Evolutionary conservation across 2,888 invertebrate genomes (phyloP).

Genomic region (Temnothorax rugatulus): DNA sequence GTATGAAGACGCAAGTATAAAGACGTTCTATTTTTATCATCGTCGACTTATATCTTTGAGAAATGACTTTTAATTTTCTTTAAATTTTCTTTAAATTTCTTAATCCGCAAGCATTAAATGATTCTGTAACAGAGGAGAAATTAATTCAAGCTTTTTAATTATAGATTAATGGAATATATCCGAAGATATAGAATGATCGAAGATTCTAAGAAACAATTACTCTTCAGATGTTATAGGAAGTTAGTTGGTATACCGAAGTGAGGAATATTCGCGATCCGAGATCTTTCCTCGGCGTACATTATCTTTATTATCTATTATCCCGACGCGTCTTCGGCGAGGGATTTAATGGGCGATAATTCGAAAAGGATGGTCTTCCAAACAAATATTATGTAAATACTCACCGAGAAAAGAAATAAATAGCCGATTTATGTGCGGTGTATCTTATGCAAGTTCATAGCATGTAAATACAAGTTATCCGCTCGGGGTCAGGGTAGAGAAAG

Average conservation of each 20-base stretch:
- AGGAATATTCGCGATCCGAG: not conserved
- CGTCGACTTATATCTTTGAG: not conserved
- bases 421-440: not conserved
- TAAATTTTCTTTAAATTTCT: not conserved
- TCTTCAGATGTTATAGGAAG: not conserved
- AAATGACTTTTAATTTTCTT: not conserved
- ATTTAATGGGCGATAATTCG: not conserved
- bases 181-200: no score
- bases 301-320: not conserved
- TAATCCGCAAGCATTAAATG: not conserved
- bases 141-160: not conserved
- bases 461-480: not conserved
- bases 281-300: not conserved
- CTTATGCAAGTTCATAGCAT: not conserved
- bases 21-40: not conserved
- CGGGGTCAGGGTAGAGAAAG: not conserved
- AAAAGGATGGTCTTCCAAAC: not conserved
- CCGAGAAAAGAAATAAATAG: not conserved
- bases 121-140: not conserved
- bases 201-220: not conserved
- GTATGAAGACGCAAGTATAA: not conserved
- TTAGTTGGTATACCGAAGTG: not conserved
- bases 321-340: no score
- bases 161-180: not conserved
- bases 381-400: conserved; percentile 8